Evolutionary conservation across 2,797 vertebrate genomes (phyloP).

Genomic region (Myripristis jacobus): DNA sequence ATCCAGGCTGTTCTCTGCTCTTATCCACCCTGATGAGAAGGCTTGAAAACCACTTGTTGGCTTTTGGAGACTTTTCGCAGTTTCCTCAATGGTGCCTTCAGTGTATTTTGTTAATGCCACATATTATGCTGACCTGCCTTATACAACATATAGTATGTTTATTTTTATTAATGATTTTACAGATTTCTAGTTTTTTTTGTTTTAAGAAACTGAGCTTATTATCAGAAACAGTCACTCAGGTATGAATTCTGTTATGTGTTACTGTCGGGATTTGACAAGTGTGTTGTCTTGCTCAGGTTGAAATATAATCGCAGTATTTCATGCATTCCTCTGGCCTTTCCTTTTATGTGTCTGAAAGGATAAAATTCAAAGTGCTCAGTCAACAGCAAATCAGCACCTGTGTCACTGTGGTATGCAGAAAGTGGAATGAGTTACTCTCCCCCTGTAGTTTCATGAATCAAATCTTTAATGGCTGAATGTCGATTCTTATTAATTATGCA

Average conservation of each 20-base stretch:
- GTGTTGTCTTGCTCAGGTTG: not conserved
- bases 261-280: not conserved
- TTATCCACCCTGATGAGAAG: slow-evolving; percentile 33
- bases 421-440: slow-evolving; percentile 13
- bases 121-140: no score
- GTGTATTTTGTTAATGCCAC: not conserved
- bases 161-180: not conserved
- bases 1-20: slow-evolving; percentile 15
- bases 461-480: slow-evolving; percentile 24
- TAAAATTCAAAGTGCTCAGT: not conserved
- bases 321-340: not conserved
- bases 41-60: slow-evolving; percentile 16
- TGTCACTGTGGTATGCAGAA: not conserved
- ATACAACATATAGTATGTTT: not conserved
- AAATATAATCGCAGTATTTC: not conserved
- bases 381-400: slow-evolving; percentile 1
- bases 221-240: not conserved
- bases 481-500: slow-evolving; percentile 38
- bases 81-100: not conserved
- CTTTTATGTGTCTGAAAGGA: not conserved
- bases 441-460: slow-evolving; percentile 35
- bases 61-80: not conserved
- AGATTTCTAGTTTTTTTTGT: not conserved
- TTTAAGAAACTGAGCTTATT: not conserved
- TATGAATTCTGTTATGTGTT: not conserved